Conservation (phyloP, 2,888 invertebrate genomes). For the Macroteleia sp. region DNA sequence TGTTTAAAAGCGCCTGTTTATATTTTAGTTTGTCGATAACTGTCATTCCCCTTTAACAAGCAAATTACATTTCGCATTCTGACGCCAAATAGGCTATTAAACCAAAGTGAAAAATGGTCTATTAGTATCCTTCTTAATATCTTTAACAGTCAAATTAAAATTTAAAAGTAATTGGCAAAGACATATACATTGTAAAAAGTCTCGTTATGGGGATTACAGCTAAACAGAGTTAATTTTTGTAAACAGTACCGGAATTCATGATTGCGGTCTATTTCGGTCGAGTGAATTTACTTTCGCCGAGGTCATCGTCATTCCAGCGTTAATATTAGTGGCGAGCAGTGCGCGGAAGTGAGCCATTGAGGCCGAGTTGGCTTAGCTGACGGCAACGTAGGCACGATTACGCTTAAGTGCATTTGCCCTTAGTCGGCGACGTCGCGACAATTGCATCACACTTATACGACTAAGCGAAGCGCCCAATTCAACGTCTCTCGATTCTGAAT, state of each 20-base stretch:
- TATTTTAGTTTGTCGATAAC: too few species aligned
- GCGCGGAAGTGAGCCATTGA: slow-evolving; percentile 67
- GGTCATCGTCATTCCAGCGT: slow-evolving; percentile 62
- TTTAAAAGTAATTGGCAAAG: too few species aligned
- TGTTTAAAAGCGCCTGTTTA: too few species aligned
- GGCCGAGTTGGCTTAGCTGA: slow-evolving; percentile 63
- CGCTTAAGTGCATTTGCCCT: slow-evolving; percentile 76
- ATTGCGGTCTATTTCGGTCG: slow-evolving; percentile 63
- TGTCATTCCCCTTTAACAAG: too few species aligned
- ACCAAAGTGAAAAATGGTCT: neutral
- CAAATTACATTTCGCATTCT: too few species aligned
- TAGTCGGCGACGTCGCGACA: slow-evolving; percentile 65
- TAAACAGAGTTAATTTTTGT: slow-evolving; percentile 34
- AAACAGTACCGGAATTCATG: slow-evolving; percentile 53
- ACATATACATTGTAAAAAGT: neutral
- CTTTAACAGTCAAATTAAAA: neutral
- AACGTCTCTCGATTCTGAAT: slow-evolving; percentile 15
- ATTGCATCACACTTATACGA: slow-evolving; percentile 62
- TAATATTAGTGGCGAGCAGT: slow-evolving; percentile 62
- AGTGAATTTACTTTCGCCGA: slow-evolving; percentile 65
- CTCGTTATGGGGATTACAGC: neutral
- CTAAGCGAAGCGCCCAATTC: slow-evolving; percentile 35
- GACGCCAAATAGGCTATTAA: neutral
- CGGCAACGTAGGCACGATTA: slow-evolving; percentile 71
- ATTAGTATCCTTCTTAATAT: neutral